These are phyloP conservation scores for Jacana jacana DNA, from an alignment of 2,113 vertebrate genomes.

Conservation along the genomic window DNA sequence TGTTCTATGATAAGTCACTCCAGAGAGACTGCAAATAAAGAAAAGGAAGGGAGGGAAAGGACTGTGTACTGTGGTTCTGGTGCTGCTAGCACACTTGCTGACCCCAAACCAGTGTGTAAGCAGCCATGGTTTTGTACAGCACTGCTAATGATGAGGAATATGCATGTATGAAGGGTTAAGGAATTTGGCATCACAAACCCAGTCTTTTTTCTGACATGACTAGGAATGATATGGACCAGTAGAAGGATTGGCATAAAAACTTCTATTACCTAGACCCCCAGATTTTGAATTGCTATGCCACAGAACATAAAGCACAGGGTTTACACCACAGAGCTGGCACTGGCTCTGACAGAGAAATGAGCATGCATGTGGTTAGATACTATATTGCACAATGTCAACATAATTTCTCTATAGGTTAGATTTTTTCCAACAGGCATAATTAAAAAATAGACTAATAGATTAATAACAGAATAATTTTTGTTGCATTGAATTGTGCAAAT, in stretches of 20 bases:
- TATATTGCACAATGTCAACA: background rate
- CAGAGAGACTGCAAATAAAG: background rate
- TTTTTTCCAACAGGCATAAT: background rate
- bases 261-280: background rate
- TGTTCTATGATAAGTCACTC: background rate
- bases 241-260: background rate
- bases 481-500: background rate
- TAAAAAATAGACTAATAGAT: background rate
- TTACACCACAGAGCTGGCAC: background rate
- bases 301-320: background rate
- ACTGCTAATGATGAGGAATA: background rate
- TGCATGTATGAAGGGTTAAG: background rate
- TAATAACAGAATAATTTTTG: background rate
- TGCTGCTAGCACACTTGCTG: background rate
- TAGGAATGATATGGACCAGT: fast-evolving
- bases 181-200: background rate
- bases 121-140: background rate
- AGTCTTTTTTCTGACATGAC: background rate
- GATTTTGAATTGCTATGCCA: background rate
- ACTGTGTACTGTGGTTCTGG: background rate
- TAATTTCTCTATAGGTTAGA: background rate
- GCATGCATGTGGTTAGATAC: background rate
- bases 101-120: background rate
- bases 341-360: background rate
- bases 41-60: background rate